Base-by-base conservation (phyloP, 2,797 vertebrate species). In the Sebastes matsubarae region DNA sequence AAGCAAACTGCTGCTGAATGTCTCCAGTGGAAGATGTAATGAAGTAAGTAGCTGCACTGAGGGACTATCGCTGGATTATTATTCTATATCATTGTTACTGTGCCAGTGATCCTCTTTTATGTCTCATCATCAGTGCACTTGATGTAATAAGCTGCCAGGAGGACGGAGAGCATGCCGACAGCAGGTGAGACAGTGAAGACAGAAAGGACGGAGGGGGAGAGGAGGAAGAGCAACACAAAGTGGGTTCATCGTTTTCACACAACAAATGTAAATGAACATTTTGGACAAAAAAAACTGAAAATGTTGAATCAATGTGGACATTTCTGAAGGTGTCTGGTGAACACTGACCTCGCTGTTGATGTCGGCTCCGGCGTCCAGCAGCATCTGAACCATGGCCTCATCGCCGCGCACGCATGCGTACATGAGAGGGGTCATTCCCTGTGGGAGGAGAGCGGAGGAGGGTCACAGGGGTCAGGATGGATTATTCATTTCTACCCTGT, bases 361-460 rank as follows among this genome's bases (percentile, higher is more conserved):
- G 94, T 99, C 97, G 63, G 98, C 98, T 85, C 98, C 98, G 66
- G 97, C 98, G 84, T 99, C 98, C 82, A 99, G 96, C 90, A 99
- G 95, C 98, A 99, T 99, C 96, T 99, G 98, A 75, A 99, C 98
- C 98, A 99, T 99, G 63, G 98, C 98, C 94, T 99, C 98, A 64
- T 99, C 98, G 8, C 98, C 98, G n/a, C 97, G 97, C 82, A 98
- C 97, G 67, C 98, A 99, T 87, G 98, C 97, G 50, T 99, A 99
- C 98, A 99, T 99, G 92, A 99, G 96, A n/a, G 98, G 98, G 82
- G 97, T 99, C 97, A 99, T 98, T 55, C 94, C 94, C 94, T 95
- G 85, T 27, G 67, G 66, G 46, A 5, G 14, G 16, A 3, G 16
- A 4, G 1, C 10, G 13, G 22, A 13, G 59, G 55, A 14, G 0